Conservation (phyloP, 2,113 vertebrate genomes). For the Eonycteris spelaea region DNA sequence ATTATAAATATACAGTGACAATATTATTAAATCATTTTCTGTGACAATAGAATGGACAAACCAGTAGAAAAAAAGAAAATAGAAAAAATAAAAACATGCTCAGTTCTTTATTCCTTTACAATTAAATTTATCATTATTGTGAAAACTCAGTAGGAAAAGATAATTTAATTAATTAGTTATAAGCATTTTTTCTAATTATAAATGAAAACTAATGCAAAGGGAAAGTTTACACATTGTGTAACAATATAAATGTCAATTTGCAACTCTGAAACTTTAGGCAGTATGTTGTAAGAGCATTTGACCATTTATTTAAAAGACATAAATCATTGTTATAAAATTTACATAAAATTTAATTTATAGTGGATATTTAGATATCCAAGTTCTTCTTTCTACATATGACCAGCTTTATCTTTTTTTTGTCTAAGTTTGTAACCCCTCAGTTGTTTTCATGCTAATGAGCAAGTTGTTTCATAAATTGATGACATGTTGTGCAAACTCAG, state of each 20-base stretch:
- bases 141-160: not conserved
- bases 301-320: not conserved
- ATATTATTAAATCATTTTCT: not conserved
- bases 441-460: not conserved
- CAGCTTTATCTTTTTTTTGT: not conserved
- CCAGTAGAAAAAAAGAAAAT: not conserved
- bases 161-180: not conserved
- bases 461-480: not conserved
- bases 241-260: not conserved
- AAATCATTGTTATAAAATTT: not conserved
- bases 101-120: not conserved
- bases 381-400: not conserved
- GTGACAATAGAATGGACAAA: not conserved
- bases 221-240: not conserved
- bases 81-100: not conserved
- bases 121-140: not conserved
- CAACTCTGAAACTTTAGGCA: not conserved
- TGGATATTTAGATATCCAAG: not conserved
- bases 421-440: not conserved
- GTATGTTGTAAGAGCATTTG: not conserved
- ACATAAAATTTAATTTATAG: not conserved
- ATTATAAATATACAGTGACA: not conserved
- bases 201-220: not conserved
- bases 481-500: not conserved
- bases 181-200: conserved; percentile 16